phyloP scores from a whole-genome alignment of 2,797 vertebrate genomes.

The Oreortyx pictus region DNA sequence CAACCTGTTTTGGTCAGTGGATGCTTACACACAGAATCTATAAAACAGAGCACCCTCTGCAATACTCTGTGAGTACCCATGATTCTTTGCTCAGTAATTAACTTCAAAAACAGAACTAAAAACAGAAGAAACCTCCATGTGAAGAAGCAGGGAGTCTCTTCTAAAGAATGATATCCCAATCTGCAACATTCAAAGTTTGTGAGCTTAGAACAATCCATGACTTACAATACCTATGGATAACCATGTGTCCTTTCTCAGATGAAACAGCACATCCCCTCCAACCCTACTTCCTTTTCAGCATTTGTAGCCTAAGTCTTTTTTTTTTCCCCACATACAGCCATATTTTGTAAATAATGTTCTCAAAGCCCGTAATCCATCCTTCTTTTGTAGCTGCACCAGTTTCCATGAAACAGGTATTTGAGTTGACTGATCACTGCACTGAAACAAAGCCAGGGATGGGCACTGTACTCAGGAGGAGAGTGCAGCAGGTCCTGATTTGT shows the following conservation, averaged over 20 bases:
- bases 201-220: rapidly evolving
- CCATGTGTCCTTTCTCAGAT: rapidly evolving
- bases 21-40: background rate
- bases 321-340: background rate
- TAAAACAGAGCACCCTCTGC: background rate
- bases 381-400: background rate
- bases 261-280: rapidly evolving
- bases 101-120: background rate
- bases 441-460: background rate
- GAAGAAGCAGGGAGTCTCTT: background rate
- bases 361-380: background rate
- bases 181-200: background rate
- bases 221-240: background rate
- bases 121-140: background rate
- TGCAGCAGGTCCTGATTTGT: background rate
- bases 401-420: background rate
- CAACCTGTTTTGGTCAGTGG: background rate
- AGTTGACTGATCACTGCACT: background rate
- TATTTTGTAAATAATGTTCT: background rate
- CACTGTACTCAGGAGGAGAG: background rate
- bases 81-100: background rate
- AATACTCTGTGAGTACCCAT: background rate
- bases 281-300: background rate
- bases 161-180: background rate
- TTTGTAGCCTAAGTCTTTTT: background rate